Base-by-base conservation (phyloP, 2,888 invertebrate species). In the Blomia tropicalis region DNA sequence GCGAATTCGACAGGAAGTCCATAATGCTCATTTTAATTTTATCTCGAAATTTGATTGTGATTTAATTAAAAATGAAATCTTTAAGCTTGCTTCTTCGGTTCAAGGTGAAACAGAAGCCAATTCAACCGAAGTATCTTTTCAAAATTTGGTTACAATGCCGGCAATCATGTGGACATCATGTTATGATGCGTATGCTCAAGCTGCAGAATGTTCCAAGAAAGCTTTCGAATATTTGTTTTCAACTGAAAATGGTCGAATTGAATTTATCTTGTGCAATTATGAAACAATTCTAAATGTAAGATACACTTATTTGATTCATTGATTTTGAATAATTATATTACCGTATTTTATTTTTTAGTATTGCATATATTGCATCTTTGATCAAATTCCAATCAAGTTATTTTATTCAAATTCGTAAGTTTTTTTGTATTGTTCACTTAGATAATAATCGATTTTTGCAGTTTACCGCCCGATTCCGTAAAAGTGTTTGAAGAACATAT, bases 401-500 rank as follows among this genome's bases (percentile, higher is more conserved):
- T 56, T 56, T 22, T 56, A 56, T 11, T 29, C 25, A n/a, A 56
- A 23, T 14, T 25, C 47, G 22, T 36, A 36, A 7, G 36, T 36
- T 11, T 36, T 36, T 36, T 11, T 36, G 7, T 36, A 36, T 36
- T 36, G 17, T 36, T 36, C 36, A 36, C 7, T 36, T 11, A 36
- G 7, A 11, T 17, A 36, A 11, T 36, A 36, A 36, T 36, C 17
- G 7, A 17, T 11, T 36, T 36, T 36, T 36, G 36, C 36, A 47
- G 23, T 22, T 36, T 56, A 11, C 32, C 31, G 4, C 2, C 56
- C 29, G 56, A 56, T 31, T 56, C 56, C 11, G 19, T 56, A n/a
- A 23, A 27, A 56, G 29, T 56, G 31, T 56, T 56, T 56, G 56
- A 56, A 56, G 56, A 56, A 14, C 56, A 56, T 56, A 27, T 27